Conservation (phyloP, 2,113 vertebrate species). For the Microcebus tavaratra region DNA sequence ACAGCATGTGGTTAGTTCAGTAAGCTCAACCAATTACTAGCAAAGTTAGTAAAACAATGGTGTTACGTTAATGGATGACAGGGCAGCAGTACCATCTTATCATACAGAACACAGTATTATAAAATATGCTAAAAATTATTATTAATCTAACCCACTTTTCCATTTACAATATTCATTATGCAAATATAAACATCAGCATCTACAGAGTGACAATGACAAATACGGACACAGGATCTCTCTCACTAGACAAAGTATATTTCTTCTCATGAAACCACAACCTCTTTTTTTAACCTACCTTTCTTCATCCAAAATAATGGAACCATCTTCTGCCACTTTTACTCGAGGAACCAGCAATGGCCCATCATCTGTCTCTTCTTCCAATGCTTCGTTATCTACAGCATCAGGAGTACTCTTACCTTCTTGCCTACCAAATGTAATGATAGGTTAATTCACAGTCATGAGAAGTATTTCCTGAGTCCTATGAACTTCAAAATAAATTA, state of each 20-base stretch:
- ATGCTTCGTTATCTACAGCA: slow-evolving; percentile 79
- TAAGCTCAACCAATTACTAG: neutral
- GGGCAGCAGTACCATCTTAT: neutral
- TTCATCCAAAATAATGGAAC: slow-evolving; percentile 97
- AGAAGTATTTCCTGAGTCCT: neutral
- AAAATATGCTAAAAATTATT: slow-evolving; percentile 39
- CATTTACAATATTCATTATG: neutral
- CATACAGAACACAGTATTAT: neutral
- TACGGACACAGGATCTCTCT: neutral
- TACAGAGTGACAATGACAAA: neutral
- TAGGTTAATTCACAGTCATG: neutral
- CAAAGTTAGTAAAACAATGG: neutral
- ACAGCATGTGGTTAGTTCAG: neutral
- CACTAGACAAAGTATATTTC: neutral
- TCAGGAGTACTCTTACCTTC: slow-evolving; percentile 78
- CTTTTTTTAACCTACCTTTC: slow-evolving; percentile 89
- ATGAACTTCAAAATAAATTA: slow-evolving; percentile 44
- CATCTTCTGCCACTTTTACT: slow-evolving; percentile 98
- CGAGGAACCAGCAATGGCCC: slow-evolving; percentile 91
- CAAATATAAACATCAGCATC: neutral
- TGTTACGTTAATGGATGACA: neutral
- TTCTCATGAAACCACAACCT: neutral
- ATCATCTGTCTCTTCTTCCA: slow-evolving; percentile 83
- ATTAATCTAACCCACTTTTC: neutral
- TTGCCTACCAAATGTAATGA: slow-evolving; percentile 72